Base-by-base conservation (phyloP, 2,888 invertebrate genomes). In the Electrophaes corylata region DNA sequence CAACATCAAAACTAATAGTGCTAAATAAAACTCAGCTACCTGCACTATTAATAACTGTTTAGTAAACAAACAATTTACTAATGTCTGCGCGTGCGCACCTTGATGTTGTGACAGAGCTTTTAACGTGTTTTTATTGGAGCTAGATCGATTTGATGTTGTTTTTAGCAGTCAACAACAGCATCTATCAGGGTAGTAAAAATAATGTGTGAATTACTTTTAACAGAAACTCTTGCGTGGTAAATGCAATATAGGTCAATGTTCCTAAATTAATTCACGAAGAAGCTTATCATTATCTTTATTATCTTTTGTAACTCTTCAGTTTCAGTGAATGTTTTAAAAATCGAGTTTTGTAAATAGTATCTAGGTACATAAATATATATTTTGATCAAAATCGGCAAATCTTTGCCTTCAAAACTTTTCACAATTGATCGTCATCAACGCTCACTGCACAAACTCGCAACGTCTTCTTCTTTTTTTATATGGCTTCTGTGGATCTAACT, bases 1-100 rank as follows among this genome's bases (percentile, higher is more conserved):
- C 83, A 78, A 56, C 64, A 57, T 69, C 61, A 78, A 79, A 80
- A 81, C 82, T 80, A 82, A 84, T 81, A 79, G 73, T 70, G 72
- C 71, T 73, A 72, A 82, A 76, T 81, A 69, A 75, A 77, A 76
- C 78, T 72, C 74, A 69, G 71, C 49, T 63, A 62, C 62, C 64
- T 51, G 51, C 43, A 51, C 64, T 62, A 57, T 56, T 63, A 54
- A 52, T 62, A 62, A 56, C 18, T 16, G 29, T 46, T 50, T 53
- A 49, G 20, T 46, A 53, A 58, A 58, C 58, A 53, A 49, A 48
- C 52, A 54, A 55, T 56, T 49, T 57, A 48, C 43, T 52, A 49
- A 48, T 66, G 67, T 58, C 56, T 64, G 58, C 62, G 66, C 62
- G 44, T 53, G 67, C 67, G 66, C 69, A 73, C 70, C 71, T 73